Evolutionary conservation across 2,888 invertebrate species (phyloP), one percentile per base, ranked within the genome.

Genomic region (Cinara cedri): DNA sequence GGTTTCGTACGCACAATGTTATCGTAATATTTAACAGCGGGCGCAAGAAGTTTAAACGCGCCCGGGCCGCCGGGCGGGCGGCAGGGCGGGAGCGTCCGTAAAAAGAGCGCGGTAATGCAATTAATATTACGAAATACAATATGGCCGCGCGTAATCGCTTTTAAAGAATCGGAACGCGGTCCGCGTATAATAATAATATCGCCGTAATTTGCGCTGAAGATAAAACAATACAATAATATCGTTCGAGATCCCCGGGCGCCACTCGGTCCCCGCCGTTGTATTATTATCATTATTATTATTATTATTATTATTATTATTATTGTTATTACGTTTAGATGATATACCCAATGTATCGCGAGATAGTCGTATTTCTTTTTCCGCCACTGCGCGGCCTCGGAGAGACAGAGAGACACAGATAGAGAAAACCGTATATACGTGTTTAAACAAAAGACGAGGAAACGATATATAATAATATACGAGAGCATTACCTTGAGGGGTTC

Each of bases 1-100:
- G 24, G 75, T 66, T 55, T n/a, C n/a, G n/a, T n/a, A 55, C 54
- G 46, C 54, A 75, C 49, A 68, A 78, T 78, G 68, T 78, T 78
- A 78, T 78, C 76, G 55, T 78, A 68, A 4, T 34, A 34, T 34
- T 6, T 3, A 4, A 34, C 34, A 6, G 3, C 34, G 34, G 34
- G 3, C 34, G 34, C 34, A 34, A 34, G 10, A 19, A 51, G 57
- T 68, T 26, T 44, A 60, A 46, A 68, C 42, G 76, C 42, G 76
- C 68, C 68, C 4, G 66, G 66, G 75, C 24, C 16, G 55, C 24
- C 4, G 11, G 6, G 74, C 34, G 42, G 74, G 60, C 51, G 51
- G 63, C 34, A 55, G 55, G 55, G 55, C n/a, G n/a, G n/a, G n/a
- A n/a, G n/a, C n/a, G n/a, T n/a, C n/a, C n/a, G n/a, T n/a, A n/a